Base-by-base conservation (phyloP, 2,888 invertebrate species). In the Diaphora mendica region DNA sequence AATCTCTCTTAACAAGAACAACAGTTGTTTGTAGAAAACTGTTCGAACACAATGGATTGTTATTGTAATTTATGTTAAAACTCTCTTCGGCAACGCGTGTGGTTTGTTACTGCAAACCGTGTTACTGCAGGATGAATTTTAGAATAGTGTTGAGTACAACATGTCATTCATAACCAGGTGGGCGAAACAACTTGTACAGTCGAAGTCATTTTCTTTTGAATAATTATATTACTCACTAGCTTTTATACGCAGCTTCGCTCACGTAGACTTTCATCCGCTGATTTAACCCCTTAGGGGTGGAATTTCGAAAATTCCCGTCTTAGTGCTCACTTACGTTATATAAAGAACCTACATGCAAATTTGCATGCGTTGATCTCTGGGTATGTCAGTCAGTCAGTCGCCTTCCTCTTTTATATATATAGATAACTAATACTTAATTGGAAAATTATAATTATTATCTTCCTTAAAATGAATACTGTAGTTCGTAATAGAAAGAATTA, bases 51-150 rank as follows among this genome's bases (percentile, higher is more conserved):
- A 81, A 78, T 82, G 78, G 80, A 86, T 90, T 91, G 87, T 87
- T 88, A 91, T 92, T 91, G 76, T 89, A 91, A 92, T 92, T 89
- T 92, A 92, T 92, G 91, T 82, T 88, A 91, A 92, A 85, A 77
- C 82, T 77, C 73, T 75, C 78, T 70, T 70, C 15, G 69, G 39
- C 30, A 26, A 26, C 79, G 78, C 79, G 33, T 70, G 20, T 77
- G 76, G 80, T 78, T 75, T 81, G 80, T 82, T 82, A 82, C 81
- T 84, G 85, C 85, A 78, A 78, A 72, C 79, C 44, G 68, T 75
- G 72, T 70, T 48, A 44, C 51, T 71, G 62, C 59, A 64, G 68
- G 68, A 74, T 68, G 62, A 64, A 44, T 68, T 64, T 71, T 51
- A 71, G 42, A 68, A 64, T 68, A 55, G 44, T 65, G 39, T n/a